Base-by-base conservation (phyloP, 2,113 vertebrate species). In the Triplophysa siluroides region DNA sequence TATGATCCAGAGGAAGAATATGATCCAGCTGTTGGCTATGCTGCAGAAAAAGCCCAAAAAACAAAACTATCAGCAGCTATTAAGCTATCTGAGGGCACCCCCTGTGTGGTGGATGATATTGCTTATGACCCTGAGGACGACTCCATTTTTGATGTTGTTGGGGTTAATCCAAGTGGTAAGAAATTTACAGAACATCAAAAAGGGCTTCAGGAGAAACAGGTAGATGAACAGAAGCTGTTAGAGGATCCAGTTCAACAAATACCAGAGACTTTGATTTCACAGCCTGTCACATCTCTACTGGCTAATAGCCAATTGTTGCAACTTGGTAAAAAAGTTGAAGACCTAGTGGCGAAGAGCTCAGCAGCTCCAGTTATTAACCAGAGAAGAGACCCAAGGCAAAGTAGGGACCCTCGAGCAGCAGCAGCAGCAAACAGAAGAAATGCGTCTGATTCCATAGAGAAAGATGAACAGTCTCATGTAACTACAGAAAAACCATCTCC, bases 1-100 rank as follows among this genome's bases (percentile, higher is more conserved):
- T 99, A 99, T 2, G 97, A 99, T 86, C 97, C 98, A 0, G 97
- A 99, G 76, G 98, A 99, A 67, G 98, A 99, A 72, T 99, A 99
- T 13, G 93, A 94, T 50, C 96, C 96, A 0, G 92, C 94, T 82
- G 91, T 89, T 80, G 92, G 92, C 72, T 96, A 94, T 63, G 90
- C 81, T 78, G 24, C 90, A 0, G 92, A 91, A 38, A 90, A 88
- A 68, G 73, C 85, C 4, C 71, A 70, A 16, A 91, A 93, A 1
- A 83, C 91, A 4, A 89, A 84, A 16, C 86, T 76, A 13, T 91
- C 86, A 0, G 88, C 87, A 0, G 8, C 69, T 5, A 88, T 90
- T 13, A 92, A 89, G 63, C 85, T 83, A 3, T 63, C 88, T 0
- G 94, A 89, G 45, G 70, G 68, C 13, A 70, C 24, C 43, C 47